Percentiles rank a stretch among this genome's conserved stretches.
Evolutionary conservation across 2,113 vertebrate species (phyloP).

Genomic region (Hippocampus zosterae): DNA sequence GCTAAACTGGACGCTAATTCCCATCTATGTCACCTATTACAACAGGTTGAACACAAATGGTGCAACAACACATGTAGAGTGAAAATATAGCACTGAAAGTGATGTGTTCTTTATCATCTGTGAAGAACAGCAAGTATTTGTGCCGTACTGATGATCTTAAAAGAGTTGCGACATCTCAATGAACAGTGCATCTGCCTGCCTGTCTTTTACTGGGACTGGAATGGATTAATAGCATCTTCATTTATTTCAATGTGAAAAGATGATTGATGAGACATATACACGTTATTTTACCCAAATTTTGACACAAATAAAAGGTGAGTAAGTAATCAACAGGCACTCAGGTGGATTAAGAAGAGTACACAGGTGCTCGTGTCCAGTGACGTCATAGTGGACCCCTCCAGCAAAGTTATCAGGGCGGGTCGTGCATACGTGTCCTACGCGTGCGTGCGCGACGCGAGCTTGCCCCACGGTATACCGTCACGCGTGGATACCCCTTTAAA

Average conservation of each 20-base stretch:
- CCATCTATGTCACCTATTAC: no score
- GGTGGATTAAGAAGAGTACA: not conserved
- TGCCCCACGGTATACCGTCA: conserved; percentile 1
- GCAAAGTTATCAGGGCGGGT: conserved; percentile 4
- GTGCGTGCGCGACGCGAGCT: not conserved
- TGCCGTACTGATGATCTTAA: not conserved
- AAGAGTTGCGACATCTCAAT: not conserved
- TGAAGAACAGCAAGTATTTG: not conserved
- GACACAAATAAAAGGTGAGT: not conserved
- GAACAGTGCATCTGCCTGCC: no score
- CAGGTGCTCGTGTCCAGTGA: not conserved
- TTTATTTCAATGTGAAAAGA: no score
- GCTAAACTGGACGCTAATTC: no score
- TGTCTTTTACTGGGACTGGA: no score
- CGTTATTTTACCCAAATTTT: not conserved
- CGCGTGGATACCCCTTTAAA: conserved; percentile 66
- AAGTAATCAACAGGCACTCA: not conserved
- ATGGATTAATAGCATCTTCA: no score
- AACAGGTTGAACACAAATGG: no score
- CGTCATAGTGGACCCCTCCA: not conserved
- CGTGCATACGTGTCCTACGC: not conserved
- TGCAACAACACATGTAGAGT: no score
- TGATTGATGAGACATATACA: no score
- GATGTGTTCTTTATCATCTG: not conserved
- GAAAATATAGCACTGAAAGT: not conserved